These are phyloP conservation scores for Hyposoter dolosus DNA, from an alignment of 2,888 invertebrate species.

Conservation along the genomic window DNA sequence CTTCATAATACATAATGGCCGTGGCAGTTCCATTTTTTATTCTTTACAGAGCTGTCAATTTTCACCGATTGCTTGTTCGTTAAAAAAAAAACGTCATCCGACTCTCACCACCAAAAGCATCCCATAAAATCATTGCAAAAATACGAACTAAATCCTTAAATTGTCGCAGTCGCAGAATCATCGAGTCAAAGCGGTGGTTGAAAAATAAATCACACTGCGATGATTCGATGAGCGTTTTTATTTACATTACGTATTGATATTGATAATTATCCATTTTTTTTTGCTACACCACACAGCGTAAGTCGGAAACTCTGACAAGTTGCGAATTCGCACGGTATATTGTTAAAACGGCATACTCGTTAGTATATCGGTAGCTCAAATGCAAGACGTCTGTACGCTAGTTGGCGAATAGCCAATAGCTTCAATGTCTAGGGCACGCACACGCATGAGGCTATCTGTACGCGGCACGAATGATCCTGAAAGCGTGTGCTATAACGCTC, in stretches of 20 bases:
- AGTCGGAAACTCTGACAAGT: slow-evolving; percentile 21
- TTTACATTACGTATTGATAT: neutral
- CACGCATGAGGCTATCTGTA: slow-evolving; percentile 35
- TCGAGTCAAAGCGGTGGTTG: neutral
- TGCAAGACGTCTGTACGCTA: slow-evolving; percentile 61
- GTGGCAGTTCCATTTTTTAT: too few species aligned
- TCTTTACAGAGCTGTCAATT: too few species aligned
- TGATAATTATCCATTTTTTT: neutral
- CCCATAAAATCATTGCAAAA: neutral
- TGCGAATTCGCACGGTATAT: slow-evolving; percentile 48
- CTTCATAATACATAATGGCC: too few species aligned
- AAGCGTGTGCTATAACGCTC: slow-evolving; percentile 36
- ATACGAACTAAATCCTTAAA: neutral
- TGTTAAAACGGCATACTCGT: slow-evolving; percentile 35
- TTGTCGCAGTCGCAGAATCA: neutral
- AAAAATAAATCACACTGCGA: neutral
- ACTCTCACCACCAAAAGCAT: neutral
- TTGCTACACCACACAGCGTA: slow-evolving; percentile 2
- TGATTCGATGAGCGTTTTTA: neutral
- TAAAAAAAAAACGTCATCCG: too few species aligned
- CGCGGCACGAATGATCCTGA: slow-evolving; percentile 36
- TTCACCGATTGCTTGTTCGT: too few species aligned
- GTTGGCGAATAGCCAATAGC: slow-evolving; percentile 78
- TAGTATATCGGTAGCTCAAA: slow-evolving; percentile 61
- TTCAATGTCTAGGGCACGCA: slow-evolving; percentile 73